These are phyloP conservation scores for Corella eumyota DNA, from an alignment of 23 tunicate genomes.

Conservation along the genomic window DNA sequence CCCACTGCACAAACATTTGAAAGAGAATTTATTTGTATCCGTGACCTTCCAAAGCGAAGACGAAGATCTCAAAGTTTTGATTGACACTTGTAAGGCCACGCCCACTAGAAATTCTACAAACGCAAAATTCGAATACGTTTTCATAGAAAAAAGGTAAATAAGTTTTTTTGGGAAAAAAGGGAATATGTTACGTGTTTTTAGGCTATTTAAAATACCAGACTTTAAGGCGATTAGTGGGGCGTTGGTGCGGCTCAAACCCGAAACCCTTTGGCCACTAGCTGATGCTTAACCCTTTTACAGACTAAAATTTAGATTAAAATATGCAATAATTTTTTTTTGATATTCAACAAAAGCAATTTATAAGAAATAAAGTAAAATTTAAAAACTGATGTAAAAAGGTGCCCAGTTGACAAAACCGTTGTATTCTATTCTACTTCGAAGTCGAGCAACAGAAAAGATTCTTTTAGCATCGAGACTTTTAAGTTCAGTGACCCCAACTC, in stretches of 20 bases:
- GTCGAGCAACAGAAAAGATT: neutral
- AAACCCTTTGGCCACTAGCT: no score
- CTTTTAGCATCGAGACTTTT: constrained; percentile 42
- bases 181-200: neutral
- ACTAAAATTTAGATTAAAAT: no score
- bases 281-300: no score
- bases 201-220: no score
- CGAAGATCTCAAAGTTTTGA: constrained; percentile 27
- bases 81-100: constrained; percentile 32
- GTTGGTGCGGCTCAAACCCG: no score
- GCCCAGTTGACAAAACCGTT: constrained; percentile 41
- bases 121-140: constrained; percentile 13
- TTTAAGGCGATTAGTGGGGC: no score
- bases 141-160: constrained; percentile 46
- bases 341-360: no score
- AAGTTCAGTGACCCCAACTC: constrained; percentile 28
- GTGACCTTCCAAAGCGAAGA: constrained; percentile 27
- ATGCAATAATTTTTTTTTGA: no score
- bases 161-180: neutral
- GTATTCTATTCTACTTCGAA: constrained; percentile 1
- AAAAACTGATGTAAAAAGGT: no score
- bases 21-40: constrained; percentile 24
- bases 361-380: no score
- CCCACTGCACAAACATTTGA: constrained; percentile 28
- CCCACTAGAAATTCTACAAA: neutral